Evolutionary conservation across 2,113 vertebrate species (phyloP).

Genomic region (Picathartes gymnocephalus): DNA sequence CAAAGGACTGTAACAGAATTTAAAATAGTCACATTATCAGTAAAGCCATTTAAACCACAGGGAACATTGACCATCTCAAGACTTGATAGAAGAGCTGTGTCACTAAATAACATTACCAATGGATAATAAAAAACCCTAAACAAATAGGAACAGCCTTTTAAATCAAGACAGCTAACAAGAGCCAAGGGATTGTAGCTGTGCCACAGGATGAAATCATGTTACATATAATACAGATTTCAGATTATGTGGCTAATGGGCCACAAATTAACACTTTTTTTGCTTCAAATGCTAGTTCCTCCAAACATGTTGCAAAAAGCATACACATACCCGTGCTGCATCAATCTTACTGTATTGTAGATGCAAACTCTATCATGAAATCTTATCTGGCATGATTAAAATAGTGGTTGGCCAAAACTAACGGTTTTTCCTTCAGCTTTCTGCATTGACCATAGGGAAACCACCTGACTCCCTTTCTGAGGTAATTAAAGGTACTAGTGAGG

Average conservation of each 20-base stretch:
- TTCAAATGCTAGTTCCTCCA: background rate
- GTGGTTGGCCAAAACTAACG: background rate
- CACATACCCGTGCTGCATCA: accelerated
- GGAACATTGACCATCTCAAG: background rate
- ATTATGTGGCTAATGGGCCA: background rate
- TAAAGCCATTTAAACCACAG: background rate
- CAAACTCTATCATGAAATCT: background rate
- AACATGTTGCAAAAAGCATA: background rate
- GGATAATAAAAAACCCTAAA: background rate
- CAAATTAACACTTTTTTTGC: background rate
- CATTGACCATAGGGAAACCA: background rate
- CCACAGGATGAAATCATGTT: background rate
- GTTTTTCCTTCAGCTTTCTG: background rate
- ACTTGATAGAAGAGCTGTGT: background rate
- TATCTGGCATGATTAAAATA: background rate
- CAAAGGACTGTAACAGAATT: background rate
- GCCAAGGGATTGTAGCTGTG: background rate
- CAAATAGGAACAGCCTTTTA: background rate
- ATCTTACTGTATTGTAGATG: background rate
- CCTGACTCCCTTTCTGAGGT: background rate
- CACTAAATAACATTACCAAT: background rate
- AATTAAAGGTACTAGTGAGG: background rate
- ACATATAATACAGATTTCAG: background rate
- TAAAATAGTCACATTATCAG: background rate
- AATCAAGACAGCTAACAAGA: background rate